Percentiles rank a stretch among this genome's conserved stretches.
Evolutionary conservation across 2,113 vertebrate genomes (phyloP).

Genomic region (Saccopteryx bilineata): DNA sequence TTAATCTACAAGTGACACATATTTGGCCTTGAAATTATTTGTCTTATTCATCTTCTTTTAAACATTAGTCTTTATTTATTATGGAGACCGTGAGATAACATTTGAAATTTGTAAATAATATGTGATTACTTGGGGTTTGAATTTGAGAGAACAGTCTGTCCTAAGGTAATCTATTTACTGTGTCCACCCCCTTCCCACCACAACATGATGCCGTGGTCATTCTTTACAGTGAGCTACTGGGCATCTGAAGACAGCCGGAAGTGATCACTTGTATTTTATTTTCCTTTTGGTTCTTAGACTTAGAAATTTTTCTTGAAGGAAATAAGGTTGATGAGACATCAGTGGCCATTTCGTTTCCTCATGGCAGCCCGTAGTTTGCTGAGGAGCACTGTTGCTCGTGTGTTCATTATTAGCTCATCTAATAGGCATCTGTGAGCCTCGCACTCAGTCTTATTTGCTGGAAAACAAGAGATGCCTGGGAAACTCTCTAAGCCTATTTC

Average conservation of each 20-base stretch:
- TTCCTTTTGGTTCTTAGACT: constrained; percentile 11
- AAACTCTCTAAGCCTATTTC: not conserved
- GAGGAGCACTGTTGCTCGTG: not conserved
- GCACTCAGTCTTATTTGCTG: not conserved
- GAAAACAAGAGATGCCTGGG: not conserved
- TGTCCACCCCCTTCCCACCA: no score
- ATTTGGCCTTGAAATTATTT: constrained; percentile 78
- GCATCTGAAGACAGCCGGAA: not conserved
- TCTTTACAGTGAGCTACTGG: not conserved
- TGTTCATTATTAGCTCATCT: not conserved
- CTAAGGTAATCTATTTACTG: not conserved
- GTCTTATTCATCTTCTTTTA: constrained; percentile 62
- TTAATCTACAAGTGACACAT: constrained; percentile 66
- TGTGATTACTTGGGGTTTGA: constrained; percentile 47
- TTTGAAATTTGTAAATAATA: constrained; percentile 65
- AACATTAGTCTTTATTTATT: constrained; percentile 56
- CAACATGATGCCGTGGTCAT: not conserved
- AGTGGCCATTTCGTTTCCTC: not conserved
- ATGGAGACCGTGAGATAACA: constrained; percentile 50
- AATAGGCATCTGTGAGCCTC: not conserved
- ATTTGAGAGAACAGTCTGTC: constrained; percentile 40
- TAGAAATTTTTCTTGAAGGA: constrained; percentile 9
- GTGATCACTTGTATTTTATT: not conserved
- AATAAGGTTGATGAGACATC: constrained; percentile 30
- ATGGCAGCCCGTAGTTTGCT: not conserved